Evolutionary conservation across 2,888 invertebrate genomes (phyloP).

Genomic region (Andrena camellia): DNA sequence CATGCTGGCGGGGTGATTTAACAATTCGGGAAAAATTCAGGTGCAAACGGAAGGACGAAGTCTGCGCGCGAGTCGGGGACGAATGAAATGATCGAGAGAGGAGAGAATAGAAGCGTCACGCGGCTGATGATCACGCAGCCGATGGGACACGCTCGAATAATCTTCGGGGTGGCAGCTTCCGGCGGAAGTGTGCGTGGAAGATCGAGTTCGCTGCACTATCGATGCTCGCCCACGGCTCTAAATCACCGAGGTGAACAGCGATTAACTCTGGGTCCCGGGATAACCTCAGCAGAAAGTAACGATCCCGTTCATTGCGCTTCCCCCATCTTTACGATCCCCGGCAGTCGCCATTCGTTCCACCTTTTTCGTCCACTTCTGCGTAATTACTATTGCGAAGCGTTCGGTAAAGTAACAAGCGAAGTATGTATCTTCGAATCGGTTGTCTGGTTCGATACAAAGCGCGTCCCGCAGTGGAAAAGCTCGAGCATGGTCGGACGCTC

Average conservation of each 20-base stretch:
- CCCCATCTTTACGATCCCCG: background rate
- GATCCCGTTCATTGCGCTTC: constrained; percentile 17
- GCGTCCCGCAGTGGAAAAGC: constrained; percentile 2
- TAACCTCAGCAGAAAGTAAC: constrained; percentile 39
- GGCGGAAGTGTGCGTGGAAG: constrained; percentile 69
- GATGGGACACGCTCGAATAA: constrained; percentile 74
- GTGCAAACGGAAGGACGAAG: background rate
- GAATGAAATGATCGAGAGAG: constrained; percentile 27
- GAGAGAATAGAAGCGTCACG: constrained; percentile 57
- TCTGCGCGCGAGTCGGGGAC: constrained; percentile 1
- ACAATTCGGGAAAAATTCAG: background rate
- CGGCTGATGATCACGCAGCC: constrained; percentile 61
- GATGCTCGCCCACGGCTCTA: constrained; percentile 49
- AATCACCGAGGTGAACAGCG: constrained; percentile 63
- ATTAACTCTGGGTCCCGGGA: constrained; percentile 56
- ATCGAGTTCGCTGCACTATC: constrained; percentile 66
- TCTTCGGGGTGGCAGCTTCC: constrained; percentile 77
- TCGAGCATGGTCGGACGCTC: background rate
- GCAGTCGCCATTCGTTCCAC: constrained; percentile 16
- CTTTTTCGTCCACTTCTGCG: background rate
- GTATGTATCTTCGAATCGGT: too few species aligned
- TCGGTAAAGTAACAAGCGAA: background rate
- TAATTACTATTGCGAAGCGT: background rate
- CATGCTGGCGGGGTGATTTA: too few species aligned
- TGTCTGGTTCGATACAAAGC: background rate